phyloP scores from a whole-genome alignment of 2,888 invertebrate genomes.

The Chalcis sispes region DNA sequence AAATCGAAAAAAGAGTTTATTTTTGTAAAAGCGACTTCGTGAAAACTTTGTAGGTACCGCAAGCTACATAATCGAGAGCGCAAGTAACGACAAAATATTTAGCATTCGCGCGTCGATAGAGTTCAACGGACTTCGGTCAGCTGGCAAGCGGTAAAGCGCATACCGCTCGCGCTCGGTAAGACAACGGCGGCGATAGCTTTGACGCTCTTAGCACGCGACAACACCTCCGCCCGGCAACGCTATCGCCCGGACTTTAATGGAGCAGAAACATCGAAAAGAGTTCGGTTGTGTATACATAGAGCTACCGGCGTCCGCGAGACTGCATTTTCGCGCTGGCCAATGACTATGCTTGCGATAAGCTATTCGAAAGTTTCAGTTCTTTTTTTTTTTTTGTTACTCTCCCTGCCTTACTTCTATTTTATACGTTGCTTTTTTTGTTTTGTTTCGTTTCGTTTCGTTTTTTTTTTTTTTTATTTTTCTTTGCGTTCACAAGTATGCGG shows the following conservation, averaged over 20 bases:
- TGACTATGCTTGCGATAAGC: not conserved
- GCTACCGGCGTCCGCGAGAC: not conserved
- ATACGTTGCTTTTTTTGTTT: too few relatives aligned
- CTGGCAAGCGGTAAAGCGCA: slow-evolving; percentile 8
- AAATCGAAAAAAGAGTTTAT: too few relatives aligned
- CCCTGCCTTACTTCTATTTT: too few relatives aligned
- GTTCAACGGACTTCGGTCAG: too few relatives aligned
- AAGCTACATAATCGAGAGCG: too few relatives aligned
- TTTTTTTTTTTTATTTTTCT: too few relatives aligned
- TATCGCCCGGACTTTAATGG: slow-evolving; percentile 29
- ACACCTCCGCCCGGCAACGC: slow-evolving; percentile 8
- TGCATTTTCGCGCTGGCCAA: slow-evolving; percentile 21
- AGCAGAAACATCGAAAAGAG: slow-evolving; percentile 41
- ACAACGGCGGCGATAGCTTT: not conserved
- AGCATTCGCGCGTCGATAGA: too few relatives aligned
- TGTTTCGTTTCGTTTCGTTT: too few relatives aligned
- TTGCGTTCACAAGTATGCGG: too few relatives aligned
- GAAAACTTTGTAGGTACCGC: too few relatives aligned
- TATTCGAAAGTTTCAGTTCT: slow-evolving; percentile 14
- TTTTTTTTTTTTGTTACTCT: not conserved
- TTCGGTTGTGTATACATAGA: not conserved
- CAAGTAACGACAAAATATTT: too few relatives aligned
- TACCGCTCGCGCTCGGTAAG: not conserved
- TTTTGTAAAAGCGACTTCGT: too few relatives aligned
- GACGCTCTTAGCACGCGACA: slow-evolving; percentile 36